These are phyloP conservation scores for Zhuqinia jingwanae DNA, from an alignment of 2,888 invertebrate species.

Conservation along the genomic window DNA sequence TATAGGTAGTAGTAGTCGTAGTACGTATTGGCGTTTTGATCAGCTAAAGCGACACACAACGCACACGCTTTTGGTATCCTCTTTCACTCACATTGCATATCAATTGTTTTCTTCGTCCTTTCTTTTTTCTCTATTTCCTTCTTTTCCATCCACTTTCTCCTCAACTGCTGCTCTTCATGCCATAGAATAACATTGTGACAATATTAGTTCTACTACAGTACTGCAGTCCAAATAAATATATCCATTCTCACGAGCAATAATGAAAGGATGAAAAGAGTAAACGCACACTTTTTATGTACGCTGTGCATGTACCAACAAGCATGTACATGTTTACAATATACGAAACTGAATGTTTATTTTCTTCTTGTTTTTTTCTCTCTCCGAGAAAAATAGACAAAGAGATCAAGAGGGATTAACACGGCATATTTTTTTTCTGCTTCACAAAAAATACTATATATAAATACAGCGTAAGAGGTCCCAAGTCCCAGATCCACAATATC, in stretches of 20 bases:
- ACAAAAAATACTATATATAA: slow-evolving; percentile 51
- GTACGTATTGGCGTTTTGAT: slow-evolving; percentile 49
- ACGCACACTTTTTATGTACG: slow-evolving; percentile 14
- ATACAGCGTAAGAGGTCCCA: slow-evolving; percentile 76
- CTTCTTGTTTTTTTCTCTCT: no score
- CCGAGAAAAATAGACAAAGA: slow-evolving; percentile 12
- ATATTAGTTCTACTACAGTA: not conserved
- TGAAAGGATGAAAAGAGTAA: slow-evolving; percentile 51
- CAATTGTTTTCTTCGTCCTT: slow-evolving; percentile 37
- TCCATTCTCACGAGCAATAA: slow-evolving; percentile 55
- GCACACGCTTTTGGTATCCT: no score
- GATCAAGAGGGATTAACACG: slow-evolving; percentile 70
- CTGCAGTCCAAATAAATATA: slow-evolving; percentile 10
- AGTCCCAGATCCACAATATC: slow-evolving; percentile 77
- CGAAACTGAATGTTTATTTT: not conserved
- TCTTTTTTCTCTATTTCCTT: not conserved
- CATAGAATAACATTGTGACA: slow-evolving; percentile 22
- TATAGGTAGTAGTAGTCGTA: no score
- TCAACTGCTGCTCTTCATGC: not conserved
- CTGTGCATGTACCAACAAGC: not conserved
- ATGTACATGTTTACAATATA: not conserved
- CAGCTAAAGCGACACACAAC: slow-evolving; percentile 17
- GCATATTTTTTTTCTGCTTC: slow-evolving; percentile 33
- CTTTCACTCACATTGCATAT: slow-evolving; percentile 36
- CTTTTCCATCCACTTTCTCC: not conserved